phyloP scores from a whole-genome alignment of 2,888 invertebrate species.

The Sussaba pulchella region DNA sequence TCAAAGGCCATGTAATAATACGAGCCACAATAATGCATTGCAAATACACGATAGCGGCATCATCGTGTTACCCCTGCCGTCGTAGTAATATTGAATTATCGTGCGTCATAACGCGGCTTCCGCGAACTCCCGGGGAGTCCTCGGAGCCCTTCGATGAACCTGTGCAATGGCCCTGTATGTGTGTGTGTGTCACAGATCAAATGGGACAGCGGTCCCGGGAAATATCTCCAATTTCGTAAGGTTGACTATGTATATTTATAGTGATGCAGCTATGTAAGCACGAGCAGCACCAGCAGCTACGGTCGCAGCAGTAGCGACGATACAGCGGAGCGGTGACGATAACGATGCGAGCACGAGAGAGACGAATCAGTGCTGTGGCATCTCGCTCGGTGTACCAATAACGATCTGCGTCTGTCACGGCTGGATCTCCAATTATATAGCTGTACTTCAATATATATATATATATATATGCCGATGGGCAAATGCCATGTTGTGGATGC shows the following conservation, averaged over 20 bases:
- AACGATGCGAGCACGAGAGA: conserved; percentile 19
- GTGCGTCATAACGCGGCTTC: conserved; percentile 17
- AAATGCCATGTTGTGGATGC: not conserved
- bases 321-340: conserved; percentile 15
- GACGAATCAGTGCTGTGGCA: conserved; percentile 21
- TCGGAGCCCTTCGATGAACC: not conserved
- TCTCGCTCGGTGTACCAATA: conserved; percentile 47
- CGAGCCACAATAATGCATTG: conserved; percentile 2
- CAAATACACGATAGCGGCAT: not conserved
- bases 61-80: not conserved
- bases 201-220: not conserved
- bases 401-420: conserved; percentile 46
- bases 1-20: not conserved
- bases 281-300: not conserved
- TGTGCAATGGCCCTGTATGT: not conserved
- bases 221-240: conserved; percentile 42
- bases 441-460: not conserved
- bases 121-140: not conserved
- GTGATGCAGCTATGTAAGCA: conserved; percentile 4
- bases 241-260: conserved; percentile 21
- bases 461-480: not conserved
- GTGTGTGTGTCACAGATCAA: conserved; percentile 17
- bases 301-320: too few relatives aligned
- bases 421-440: conserved; percentile 24
- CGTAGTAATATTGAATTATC: conserved; percentile 46